Conservation (phyloP, 2,113 vertebrate genomes). For the Bagarius yarrelli region DNA sequence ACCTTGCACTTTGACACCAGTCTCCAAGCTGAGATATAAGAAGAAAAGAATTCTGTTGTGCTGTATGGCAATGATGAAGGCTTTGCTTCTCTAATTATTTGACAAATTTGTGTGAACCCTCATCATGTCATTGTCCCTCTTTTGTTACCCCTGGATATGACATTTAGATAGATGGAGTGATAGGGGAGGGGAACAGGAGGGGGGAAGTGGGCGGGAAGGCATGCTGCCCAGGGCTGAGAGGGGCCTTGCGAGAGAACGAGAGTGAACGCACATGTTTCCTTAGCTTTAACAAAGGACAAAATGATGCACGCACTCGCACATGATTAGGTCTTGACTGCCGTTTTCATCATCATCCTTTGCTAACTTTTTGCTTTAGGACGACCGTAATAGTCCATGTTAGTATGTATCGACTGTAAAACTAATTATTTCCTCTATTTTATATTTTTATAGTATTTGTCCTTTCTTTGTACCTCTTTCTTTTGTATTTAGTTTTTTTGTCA, state of each 20-base stretch:
- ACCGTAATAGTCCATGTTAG: not conserved
- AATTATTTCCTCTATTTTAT: no score
- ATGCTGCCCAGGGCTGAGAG: slow-evolving; percentile 69
- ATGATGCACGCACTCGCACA: slow-evolving; percentile 30
- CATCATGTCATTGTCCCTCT: not conserved
- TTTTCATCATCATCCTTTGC: slow-evolving; percentile 24
- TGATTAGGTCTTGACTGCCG: slow-evolving; percentile 40
- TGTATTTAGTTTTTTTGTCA: no score
- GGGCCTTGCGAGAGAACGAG: slow-evolving; percentile 54
- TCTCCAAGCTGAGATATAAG: no score
- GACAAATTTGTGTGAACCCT: not conserved
- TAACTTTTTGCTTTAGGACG: not conserved
- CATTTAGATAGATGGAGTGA: slow-evolving; percentile 48
- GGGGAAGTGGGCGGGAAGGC: slow-evolving; percentile 17
- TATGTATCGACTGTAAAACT: not conserved
- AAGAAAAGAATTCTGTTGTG: no score
- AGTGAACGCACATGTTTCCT: slow-evolving; percentile 65
- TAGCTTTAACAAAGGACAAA: slow-evolving; percentile 63
- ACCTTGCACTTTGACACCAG: no score
- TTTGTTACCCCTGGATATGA: not conserved
- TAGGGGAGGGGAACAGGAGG: slow-evolving; percentile 46
- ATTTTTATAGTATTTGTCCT: not conserved
- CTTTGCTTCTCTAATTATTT: not conserved
- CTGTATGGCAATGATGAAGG: no score
- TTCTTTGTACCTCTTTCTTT: not conserved